Conservation (phyloP, 2,113 vertebrate species). For the Paradisaea rubra region DNA sequence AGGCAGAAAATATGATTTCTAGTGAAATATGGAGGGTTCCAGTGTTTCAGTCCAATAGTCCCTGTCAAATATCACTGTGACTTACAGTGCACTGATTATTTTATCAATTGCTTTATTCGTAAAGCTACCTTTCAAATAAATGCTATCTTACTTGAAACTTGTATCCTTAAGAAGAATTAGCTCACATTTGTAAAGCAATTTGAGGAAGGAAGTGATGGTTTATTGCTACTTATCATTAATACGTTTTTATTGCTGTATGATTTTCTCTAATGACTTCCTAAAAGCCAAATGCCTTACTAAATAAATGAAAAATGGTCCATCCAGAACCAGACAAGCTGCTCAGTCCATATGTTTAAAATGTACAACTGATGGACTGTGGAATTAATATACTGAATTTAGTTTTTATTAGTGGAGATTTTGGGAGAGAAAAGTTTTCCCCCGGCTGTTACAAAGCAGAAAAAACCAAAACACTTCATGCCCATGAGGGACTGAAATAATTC, state of each 20-base stretch:
- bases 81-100: neutral
- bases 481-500: neutral
- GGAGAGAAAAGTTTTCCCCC: neutral
- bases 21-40: neutral
- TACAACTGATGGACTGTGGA: neutral
- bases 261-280: constrained; percentile 23
- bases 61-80: neutral
- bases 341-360: constrained; percentile 23
- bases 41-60: neutral
- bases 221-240: constrained; percentile 16
- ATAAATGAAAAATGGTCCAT: neutral
- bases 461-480: neutral
- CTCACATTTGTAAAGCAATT: neutral
- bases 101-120: neutral
- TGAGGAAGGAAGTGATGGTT: neutral
- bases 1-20: neutral
- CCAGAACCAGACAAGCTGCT: constrained; percentile 28
- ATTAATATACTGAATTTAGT: neutral
- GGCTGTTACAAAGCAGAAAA: neutral
- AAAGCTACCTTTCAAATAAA: neutral
- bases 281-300: constrained; percentile 4
- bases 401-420: neutral
- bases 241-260: constrained; percentile 4
- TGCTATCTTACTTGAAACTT: neutral
- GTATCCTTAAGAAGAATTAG: neutral